These are phyloP conservation scores for Pterostichus niger DNA, from an alignment of 2,888 invertebrate species.

Conservation along the genomic window DNA sequence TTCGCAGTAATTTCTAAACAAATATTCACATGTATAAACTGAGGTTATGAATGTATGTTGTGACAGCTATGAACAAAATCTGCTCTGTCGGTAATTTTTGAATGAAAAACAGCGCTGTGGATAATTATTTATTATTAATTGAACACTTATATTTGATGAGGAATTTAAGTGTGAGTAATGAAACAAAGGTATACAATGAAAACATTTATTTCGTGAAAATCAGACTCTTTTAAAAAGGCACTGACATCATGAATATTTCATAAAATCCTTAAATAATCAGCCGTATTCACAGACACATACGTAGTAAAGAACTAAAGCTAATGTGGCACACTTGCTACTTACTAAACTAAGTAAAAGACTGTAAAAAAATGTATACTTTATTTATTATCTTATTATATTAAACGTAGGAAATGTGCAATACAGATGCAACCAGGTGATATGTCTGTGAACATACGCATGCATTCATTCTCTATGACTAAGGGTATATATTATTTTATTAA, in stretches of 20 bases:
- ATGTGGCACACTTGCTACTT: constrained; percentile 52
- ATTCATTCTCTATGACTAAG: not conserved
- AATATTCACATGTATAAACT: constrained; percentile 11
- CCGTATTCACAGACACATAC: not conserved
- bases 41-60: not conserved
- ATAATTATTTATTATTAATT: too few species aligned
- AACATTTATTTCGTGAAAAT: constrained; percentile 65
- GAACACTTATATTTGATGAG: too few species aligned
- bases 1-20: not conserved
- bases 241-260: constrained; percentile 49
- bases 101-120: too few species aligned
- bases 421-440: not conserved
- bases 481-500: constrained; percentile 12
- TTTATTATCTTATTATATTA: not conserved
- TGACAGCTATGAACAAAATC: not conserved
- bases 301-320: constrained; percentile 36
- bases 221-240: constrained; percentile 64
- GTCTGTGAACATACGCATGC: constrained; percentile 2
- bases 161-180: not conserved
- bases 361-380: constrained; percentile 31
- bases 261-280: constrained; percentile 37
- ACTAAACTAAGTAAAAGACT: constrained; percentile 26
- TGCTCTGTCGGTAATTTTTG: too few species aligned
- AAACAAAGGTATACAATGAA: constrained; percentile 27
- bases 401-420: not conserved